A percentile compares a stretch with the other conserved stretches of the same genome.
Conservation (phyloP, 2,797 vertebrate species). For the Decapterus maruadsi region DNA sequence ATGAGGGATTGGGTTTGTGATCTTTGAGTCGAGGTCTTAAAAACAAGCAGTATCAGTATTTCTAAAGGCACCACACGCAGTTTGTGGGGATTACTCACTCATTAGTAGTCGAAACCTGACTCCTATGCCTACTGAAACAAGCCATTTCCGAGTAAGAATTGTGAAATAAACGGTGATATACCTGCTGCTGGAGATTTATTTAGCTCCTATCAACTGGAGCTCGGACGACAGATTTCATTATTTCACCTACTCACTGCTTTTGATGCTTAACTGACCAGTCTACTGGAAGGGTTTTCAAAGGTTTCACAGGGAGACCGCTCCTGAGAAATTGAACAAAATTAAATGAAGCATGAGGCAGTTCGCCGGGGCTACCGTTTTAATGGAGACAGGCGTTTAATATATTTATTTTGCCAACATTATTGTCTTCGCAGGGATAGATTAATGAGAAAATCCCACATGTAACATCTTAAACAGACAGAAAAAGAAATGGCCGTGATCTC, state of each 20-base stretch:
- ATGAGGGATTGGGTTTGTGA: background rate
- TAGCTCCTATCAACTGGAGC: slow-evolving; percentile 50
- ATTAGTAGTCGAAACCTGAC: slow-evolving; percentile 19
- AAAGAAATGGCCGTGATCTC: slow-evolving; percentile 73
- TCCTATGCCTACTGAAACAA: slow-evolving; percentile 7
- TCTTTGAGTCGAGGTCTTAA: background rate
- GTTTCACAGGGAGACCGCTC: slow-evolving; percentile 71
- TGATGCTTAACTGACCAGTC: slow-evolving; percentile 77
- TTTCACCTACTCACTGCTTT: slow-evolving; percentile 61
- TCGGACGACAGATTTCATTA: slow-evolving; percentile 61
- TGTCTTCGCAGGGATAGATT: slow-evolving; percentile 70
- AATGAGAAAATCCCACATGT: slow-evolving; percentile 71
- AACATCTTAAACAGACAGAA: slow-evolving; percentile 86
- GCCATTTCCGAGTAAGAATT: slow-evolving; percentile 12
- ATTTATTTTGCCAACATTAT: slow-evolving; percentile 74
- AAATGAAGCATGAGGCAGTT: slow-evolving; percentile 77
- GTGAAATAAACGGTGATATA: slow-evolving; percentile 29
- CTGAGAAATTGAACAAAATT: slow-evolving; percentile 74
- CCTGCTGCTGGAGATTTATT: slow-evolving; percentile 56
- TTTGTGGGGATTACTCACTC: slow-evolving; percentile 21
- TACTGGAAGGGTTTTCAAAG: slow-evolving; percentile 73
- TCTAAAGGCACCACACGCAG: background rate
- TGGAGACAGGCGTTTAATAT: slow-evolving; percentile 76
- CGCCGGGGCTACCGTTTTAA: slow-evolving; percentile 69
- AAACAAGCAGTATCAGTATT: background rate